These are phyloP conservation scores for Drosophila littoralis DNA, from an alignment of 1,140 invertebrate species.

Conservation along the genomic window DNA sequence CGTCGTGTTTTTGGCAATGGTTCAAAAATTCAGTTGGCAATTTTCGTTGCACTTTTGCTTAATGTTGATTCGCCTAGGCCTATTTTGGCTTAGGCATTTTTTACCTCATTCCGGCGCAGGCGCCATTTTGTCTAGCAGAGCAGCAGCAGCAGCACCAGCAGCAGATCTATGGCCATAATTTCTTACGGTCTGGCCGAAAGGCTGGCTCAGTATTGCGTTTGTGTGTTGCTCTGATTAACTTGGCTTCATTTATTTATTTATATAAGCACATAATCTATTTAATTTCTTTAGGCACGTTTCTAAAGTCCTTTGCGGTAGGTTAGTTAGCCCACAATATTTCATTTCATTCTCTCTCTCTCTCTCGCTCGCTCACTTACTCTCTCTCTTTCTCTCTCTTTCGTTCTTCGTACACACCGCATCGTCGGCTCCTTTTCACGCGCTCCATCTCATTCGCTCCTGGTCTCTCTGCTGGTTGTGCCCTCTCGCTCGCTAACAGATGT, in stretches of 20 bases:
- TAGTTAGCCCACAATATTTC: slow-evolving; percentile 52
- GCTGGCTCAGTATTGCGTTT: background rate
- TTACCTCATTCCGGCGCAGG: slow-evolving; percentile 56
- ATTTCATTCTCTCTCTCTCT: slow-evolving; percentile 7
- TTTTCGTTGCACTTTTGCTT: slow-evolving; percentile 69
- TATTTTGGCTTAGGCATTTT: slow-evolving; percentile 56
- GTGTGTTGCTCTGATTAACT: slow-evolving; percentile 31
- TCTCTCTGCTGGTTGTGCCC: slow-evolving; percentile 10
- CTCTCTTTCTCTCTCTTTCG: slow-evolving; percentile 13
- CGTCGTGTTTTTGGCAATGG: slow-evolving; percentile 64
- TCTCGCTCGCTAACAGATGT: slow-evolving; percentile 57
- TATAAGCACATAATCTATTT: slow-evolving; percentile 38
- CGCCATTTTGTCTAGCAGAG: slow-evolving; percentile 48
- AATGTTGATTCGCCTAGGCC: slow-evolving; percentile 78
- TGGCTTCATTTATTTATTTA: slow-evolving; percentile 26
- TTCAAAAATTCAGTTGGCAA: slow-evolving; percentile 51
- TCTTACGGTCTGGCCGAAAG: background rate
- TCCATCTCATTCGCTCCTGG: slow-evolving; percentile 5
- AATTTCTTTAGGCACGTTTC: slow-evolving; percentile 33
- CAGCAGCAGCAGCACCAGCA: background rate
- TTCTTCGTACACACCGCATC: background rate
- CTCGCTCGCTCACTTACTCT: background rate
- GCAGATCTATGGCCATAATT: slow-evolving; percentile 15
- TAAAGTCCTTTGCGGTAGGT: slow-evolving; percentile 69
- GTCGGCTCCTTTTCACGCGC: background rate